Base-by-base conservation (phyloP, 2,888 invertebrate species). In the Ephialtes manifestator region DNA sequence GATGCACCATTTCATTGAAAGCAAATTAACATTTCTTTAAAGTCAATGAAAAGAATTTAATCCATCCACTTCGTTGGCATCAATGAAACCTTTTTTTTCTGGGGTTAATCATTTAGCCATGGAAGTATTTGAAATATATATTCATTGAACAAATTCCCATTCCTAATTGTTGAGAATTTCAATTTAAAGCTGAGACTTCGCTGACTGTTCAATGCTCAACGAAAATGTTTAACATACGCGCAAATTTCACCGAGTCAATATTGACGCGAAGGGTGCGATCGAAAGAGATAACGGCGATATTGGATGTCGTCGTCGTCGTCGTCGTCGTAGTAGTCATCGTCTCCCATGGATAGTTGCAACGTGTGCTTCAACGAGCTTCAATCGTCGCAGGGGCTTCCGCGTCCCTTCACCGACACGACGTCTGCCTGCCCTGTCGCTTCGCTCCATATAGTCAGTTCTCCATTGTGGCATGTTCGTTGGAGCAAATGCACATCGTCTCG, bases 401-500 rank as follows among this genome's bases (percentile, higher is more conserved):
- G 43, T 85, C 82, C 82, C 85, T 85, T 80, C 55, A 71, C 68
- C 71, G 71, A 75, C 80, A 80, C 85, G 79, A 63, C 81, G 81
- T 76, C 82, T 76, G 81, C 60, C 67, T 65, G 24, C 53, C 55
- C 53, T n/a, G 24, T 24, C 46, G 53, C 76, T 77, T 53, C 43
- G 60, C 88, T 90, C 91, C 90, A 88, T 76, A 84, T 89, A 91
- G 91, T 90, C 90, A 79, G 81, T 71, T 90, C 89, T 89, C 92
- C 91, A 93, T 93, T 93, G 93, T 93, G 93, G 92, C 91, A 90
- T 92, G 93, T 90, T 93, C 93, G 90, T 87, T 90, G 89, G 88
- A 92, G 93, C 92, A 93, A 93, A 93, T 93, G 93, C 93, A 93
- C 93, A 93, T 93, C 90, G 92, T 88, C 88, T 79, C 82, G 79